A percentile compares a stretch with the other conserved stretches of the same genome.
phyloP scores from a whole-genome alignment of 2,797 vertebrate genomes.

The Menidia menidia region DNA sequence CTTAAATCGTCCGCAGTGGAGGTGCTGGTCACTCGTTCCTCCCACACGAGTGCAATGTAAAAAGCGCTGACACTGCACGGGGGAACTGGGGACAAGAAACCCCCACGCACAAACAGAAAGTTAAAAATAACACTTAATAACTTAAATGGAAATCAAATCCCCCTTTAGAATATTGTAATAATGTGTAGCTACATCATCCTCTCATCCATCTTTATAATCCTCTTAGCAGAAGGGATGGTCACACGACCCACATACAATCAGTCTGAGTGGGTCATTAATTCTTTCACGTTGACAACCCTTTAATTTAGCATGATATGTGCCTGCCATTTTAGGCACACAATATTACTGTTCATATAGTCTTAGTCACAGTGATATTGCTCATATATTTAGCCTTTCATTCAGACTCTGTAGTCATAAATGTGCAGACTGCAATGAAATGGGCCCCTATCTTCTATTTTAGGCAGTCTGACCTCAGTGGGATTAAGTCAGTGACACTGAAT shows the following conservation, averaged over 20 bases:
- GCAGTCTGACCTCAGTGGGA: not conserved
- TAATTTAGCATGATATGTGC: not conserved
- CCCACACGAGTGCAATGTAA: conserved; percentile 13
- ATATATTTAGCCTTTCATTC: not conserved
- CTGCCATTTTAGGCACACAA: not conserved
- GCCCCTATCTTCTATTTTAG: not conserved
- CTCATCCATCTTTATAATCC: conserved; percentile 64
- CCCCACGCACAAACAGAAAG: not conserved
- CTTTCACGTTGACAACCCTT: conserved; percentile 2
- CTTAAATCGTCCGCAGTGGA: conserved; percentile 23
- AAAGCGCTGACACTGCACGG: not conserved
- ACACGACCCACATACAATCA: conserved; percentile 53
- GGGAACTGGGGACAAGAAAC: not conserved
- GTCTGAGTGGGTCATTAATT: conserved; percentile 48
- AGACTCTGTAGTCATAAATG: not conserved
- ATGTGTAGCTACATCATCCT: conserved; percentile 25
- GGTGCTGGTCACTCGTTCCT: conserved; percentile 35
- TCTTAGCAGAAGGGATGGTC: conserved; percentile 54
- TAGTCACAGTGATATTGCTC: not conserved
- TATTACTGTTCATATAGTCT: not conserved
- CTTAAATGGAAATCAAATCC: not conserved
- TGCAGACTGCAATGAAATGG: not conserved
- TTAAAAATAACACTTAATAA: not conserved
- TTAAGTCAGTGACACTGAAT: not conserved
- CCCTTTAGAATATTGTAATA: not conserved